Evolutionary conservation across 1,140 invertebrate genomes (phyloP).

Genomic region (Ceratina japonica): DNA sequence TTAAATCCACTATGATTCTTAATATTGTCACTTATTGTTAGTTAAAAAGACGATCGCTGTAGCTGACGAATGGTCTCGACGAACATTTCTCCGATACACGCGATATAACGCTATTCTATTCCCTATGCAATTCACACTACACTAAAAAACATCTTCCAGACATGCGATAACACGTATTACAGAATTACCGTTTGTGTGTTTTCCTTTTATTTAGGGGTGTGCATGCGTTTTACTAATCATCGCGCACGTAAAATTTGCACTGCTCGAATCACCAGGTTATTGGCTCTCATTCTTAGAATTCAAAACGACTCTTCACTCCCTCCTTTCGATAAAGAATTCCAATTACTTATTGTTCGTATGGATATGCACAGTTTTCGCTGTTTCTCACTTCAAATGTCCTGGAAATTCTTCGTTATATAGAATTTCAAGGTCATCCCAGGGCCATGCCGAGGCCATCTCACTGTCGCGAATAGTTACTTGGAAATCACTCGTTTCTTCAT

Average conservation of each 20-base stretch:
- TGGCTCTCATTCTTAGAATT: neutral
- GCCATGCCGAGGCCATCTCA: neutral
- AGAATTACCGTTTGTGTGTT: neutral
- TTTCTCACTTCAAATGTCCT: neutral
- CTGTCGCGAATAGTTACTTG: neutral
- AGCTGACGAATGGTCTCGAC: constrained; percentile 34
- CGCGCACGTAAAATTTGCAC: constrained; percentile 12
- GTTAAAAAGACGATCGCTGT: neutral
- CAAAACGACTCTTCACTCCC: neutral
- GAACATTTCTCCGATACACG: constrained; percentile 1
- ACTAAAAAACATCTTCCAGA: constrained; percentile 2
- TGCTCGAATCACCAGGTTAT: neutral
- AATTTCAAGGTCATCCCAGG: neutral
- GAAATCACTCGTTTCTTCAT: neutral
- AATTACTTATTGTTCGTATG: too few relatives aligned
- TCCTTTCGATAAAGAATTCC: neutral
- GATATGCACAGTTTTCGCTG: neutral
- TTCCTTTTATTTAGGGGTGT: constrained; percentile 2
- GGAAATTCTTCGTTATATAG: too few relatives aligned
- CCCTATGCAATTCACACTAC: neutral
- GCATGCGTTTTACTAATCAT: constrained; percentile 30
- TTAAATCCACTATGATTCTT: too few relatives aligned
- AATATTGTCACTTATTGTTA: too few relatives aligned
- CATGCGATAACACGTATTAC: too few relatives aligned
- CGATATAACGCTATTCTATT: neutral